Conservation (phyloP, 2,113 vertebrate species). For the Carassius carassius region DNA sequence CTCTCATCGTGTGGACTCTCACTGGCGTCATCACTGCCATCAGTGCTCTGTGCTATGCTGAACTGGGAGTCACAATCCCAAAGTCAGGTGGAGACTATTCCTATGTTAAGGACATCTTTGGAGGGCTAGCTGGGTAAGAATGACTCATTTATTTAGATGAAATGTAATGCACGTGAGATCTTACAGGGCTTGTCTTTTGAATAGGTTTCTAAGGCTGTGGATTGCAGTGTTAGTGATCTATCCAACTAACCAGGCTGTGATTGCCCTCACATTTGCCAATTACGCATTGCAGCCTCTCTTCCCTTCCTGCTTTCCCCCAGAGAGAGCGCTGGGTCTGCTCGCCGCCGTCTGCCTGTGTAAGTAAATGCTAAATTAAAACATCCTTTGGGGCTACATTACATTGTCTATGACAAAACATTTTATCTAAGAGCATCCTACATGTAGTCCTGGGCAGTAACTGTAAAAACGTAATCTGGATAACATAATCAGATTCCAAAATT, state of each 20-base stretch:
- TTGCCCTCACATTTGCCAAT: constrained; percentile 82
- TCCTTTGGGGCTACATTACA: background rate
- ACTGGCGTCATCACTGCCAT: constrained; percentile 82
- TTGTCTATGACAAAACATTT: background rate
- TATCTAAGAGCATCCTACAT: background rate
- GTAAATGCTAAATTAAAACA: constrained; percentile 56
- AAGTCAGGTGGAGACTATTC: constrained; percentile 86
- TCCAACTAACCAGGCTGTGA: constrained; percentile 82
- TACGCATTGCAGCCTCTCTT: constrained; percentile 81
- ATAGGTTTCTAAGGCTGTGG: constrained; percentile 80
- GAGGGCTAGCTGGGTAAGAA: constrained; percentile 82
- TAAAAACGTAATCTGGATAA: no score
- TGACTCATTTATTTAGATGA: background rate
- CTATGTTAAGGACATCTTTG: constrained; percentile 85
- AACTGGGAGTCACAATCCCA: constrained; percentile 85
- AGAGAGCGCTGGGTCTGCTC: constrained; percentile 74
- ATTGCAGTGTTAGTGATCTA: constrained; percentile 82
- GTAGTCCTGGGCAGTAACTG: no score
- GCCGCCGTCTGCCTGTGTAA: constrained; percentile 83
- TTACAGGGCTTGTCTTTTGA: background rate
- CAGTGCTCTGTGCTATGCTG: constrained; percentile 84
- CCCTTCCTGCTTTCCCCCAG: constrained; percentile 78
- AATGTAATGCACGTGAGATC: background rate
- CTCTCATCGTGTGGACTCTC: constrained; percentile 79
- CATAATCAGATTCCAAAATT: no score